Evolutionary conservation across 2,113 vertebrate species (phyloP), one percentile per base, ranked within the genome.

Genomic region (Brachyhypopomus gauderio): DNA sequence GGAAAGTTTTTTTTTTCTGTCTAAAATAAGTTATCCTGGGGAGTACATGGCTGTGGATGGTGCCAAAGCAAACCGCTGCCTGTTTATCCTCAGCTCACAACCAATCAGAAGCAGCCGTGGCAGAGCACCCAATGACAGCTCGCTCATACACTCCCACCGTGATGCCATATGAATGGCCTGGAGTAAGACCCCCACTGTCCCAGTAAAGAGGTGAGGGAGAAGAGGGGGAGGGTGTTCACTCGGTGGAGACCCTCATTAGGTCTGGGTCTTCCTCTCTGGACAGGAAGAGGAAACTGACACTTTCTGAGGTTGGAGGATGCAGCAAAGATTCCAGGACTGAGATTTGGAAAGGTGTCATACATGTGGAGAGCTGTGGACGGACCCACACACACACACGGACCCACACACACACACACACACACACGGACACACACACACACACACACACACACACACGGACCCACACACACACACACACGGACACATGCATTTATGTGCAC

Each of bases 51-150:
- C 59, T 62, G 59, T 62, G 59, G 11, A n/a, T 41, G n/a, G 14
- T 12, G 62, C 23, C 23, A 27, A 63, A 63, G 23, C 19, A 41
- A 41, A 45, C 62, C 20, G 75, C 60, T 17, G n/a, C 38, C 19
- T 16, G 38, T 48, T 56, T 36, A 45, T 52, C 19, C 23, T 30
- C 36, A 56, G 36, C 11, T 56, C 60, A 63, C 56, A 69, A 77
- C 76, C 48, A 80, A 62, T 80, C 30, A 48, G 69, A 34, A 86
- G 77, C 66, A 82, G 9, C 36, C 17, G 11, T 12, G 17, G 62
- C 2, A n/a, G 19, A 30, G 63, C 16, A 59, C 45, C 52, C 23
- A 56, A 67, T 8, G 3, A 22, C n/a, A 76, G 34, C 62, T 78
- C 59, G 38, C 77, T 69, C 55, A 78, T 25, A 63, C 62, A 8